phyloP scores from a whole-genome alignment of 2,888 invertebrate species.

The Diaprepes abbreviatus region DNA sequence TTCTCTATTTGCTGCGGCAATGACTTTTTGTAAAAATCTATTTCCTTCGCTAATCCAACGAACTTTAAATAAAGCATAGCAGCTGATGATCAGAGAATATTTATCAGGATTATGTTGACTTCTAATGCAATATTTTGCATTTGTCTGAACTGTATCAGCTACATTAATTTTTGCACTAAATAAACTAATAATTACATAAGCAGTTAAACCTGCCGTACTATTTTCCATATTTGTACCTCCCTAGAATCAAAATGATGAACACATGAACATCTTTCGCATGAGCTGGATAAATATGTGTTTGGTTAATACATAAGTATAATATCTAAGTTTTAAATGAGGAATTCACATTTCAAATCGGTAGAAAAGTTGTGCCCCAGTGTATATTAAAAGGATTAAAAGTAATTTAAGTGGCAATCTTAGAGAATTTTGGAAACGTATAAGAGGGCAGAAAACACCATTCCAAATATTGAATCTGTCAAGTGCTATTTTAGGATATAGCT shows the following conservation, averaged over 20 bases:
- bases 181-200: constrained; percentile 78
- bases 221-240: constrained; percentile 71
- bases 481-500: no score
- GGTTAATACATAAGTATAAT: no score
- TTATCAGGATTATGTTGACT: constrained; percentile 66
- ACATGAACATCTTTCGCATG: no score
- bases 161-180: constrained; percentile 72
- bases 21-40: constrained; percentile 65
- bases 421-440: no score
- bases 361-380: no score
- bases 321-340: no score
- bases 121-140: constrained; percentile 73
- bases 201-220: constrained; percentile 75
- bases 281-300: no score
- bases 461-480: no score
- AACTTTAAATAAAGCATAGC: constrained; percentile 70
- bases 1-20: constrained; percentile 66
- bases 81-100: constrained; percentile 70
- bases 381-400: no score
- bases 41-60: constrained; percentile 67
- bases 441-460: no score
- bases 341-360: no score
- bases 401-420: no score
- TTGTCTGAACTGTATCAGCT: constrained; percentile 69
- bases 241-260: constrained; percentile 59